A percentile compares a stretch with the other conserved stretches of the same genome.
Conservation (phyloP, 2,888 invertebrate species). For the Ichneumon xanthorius region DNA sequence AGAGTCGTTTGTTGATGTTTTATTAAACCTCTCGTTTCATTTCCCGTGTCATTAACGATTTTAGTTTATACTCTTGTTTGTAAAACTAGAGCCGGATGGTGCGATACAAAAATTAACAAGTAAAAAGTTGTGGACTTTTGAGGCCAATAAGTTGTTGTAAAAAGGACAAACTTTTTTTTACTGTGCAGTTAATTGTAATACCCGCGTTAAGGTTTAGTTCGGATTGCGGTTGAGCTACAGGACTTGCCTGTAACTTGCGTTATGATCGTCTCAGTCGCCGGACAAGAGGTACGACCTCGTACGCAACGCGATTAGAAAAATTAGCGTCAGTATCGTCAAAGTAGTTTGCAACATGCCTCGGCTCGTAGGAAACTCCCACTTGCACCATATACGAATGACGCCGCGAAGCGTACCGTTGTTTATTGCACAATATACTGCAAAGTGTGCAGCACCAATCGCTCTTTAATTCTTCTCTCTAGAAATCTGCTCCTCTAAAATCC, state of each 20-base stretch:
- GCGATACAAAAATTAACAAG: too few relatives aligned
- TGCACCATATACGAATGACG: slow-evolving; percentile 16
- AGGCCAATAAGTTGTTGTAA: too few relatives aligned
- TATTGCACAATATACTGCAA: not conserved
- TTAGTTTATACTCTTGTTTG: too few relatives aligned
- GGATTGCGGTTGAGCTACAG: not conserved
- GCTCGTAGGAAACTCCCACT: not conserved
- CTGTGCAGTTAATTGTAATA: too few relatives aligned
- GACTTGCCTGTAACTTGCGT: not conserved
- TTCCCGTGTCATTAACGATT: too few relatives aligned
- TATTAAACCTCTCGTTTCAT: too few relatives aligned
- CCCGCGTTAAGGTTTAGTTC: not conserved
- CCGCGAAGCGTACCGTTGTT: not conserved
- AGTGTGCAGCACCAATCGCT: slow-evolving; percentile 19
- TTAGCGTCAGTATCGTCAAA: slow-evolving; percentile 26
- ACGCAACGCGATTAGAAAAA: slow-evolving; percentile 42
- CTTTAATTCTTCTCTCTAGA: slow-evolving; percentile 6
- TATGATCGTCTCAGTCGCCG: slow-evolving; percentile 9
- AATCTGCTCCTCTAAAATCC: too few relatives aligned
- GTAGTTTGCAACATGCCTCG: slow-evolving; percentile 23
- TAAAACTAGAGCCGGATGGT: too few relatives aligned
- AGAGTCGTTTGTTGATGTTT: too few relatives aligned
- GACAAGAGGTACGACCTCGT: slow-evolving; percentile 21
- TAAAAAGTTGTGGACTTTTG: too few relatives aligned
- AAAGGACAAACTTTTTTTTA: too few relatives aligned